Evolutionary conservation across 2,888 invertebrate species (phyloP).

Genomic region (Zelleria hepariella): DNA sequence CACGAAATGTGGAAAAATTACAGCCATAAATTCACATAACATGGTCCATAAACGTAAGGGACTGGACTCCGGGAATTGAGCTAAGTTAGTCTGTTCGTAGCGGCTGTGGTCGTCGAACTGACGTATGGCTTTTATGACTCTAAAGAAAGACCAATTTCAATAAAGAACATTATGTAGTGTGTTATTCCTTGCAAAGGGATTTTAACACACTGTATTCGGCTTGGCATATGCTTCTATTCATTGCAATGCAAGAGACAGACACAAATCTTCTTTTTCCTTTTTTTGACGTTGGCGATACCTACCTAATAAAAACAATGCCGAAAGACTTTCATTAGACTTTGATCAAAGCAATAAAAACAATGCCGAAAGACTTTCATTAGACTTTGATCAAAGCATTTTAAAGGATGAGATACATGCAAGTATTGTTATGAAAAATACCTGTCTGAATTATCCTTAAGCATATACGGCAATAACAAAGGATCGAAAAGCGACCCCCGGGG

Average conservation of each 20-base stretch:
- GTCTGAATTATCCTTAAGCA: not conserved
- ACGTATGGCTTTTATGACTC: not conserved
- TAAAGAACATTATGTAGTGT: not conserved
- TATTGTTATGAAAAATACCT: not conserved
- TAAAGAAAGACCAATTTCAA: not conserved
- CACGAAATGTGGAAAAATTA: conserved; percentile 34
- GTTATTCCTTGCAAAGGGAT: too few species aligned
- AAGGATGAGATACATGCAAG: not conserved
- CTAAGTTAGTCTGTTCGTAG: conserved; percentile 2
- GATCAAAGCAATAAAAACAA: too few species aligned
- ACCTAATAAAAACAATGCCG: too few species aligned
- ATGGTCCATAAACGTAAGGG: conserved; percentile 33
- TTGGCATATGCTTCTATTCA: too few species aligned
- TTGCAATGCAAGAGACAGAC: too few species aligned
- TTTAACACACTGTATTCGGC: too few species aligned
- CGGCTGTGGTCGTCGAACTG: not conserved
- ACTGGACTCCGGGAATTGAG: conserved; percentile 28
- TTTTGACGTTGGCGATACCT: too few species aligned
- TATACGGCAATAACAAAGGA: not conserved
- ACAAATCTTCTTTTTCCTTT: too few species aligned
- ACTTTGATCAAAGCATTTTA: not conserved
- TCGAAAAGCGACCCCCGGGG: not conserved
- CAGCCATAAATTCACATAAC: conserved; percentile 37
- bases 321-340: not conserved
- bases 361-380: not conserved